Conservation (phyloP, 2,797 vertebrate genomes). For the Ceyx erithaca region DNA sequence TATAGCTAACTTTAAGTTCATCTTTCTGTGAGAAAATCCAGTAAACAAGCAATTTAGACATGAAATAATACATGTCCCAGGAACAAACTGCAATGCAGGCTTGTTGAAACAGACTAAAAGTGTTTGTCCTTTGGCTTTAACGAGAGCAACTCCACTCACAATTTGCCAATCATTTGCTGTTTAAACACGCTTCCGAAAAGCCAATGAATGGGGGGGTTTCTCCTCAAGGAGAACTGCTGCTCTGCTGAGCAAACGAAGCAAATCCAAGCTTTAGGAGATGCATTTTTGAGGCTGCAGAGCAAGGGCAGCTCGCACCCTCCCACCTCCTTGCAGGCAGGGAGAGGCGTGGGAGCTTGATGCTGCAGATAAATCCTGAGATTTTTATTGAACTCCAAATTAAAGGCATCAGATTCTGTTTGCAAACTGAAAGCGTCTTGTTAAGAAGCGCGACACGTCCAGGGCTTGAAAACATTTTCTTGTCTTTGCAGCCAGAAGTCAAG, state of each 20-base stretch:
- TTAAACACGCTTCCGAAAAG: conserved; percentile 30
- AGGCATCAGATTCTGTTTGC: conserved; percentile 29
- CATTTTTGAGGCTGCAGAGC: neutral
- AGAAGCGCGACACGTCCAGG: conserved; percentile 73
- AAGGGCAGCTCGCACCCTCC: neutral
- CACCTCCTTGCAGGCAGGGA: neutral
- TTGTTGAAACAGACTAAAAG: neutral
- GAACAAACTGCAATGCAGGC: neutral
- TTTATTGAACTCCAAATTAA: neutral
- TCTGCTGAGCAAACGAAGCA: conserved; percentile 9
- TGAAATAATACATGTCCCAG: neutral
- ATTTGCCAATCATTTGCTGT: conserved; percentile 27
- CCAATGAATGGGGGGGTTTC: neutral
- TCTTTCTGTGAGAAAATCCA: neutral
- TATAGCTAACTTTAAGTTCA: neutral
- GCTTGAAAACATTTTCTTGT: conserved; percentile 79
- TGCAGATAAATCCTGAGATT: conserved; percentile 22
- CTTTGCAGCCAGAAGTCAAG: conserved; percentile 70
- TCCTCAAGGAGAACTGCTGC: neutral
- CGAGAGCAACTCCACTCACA: neutral
- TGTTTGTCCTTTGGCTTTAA: conserved; percentile 43
- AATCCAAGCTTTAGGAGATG: neutral
- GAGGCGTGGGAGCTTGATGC: neutral
- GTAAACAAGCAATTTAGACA: neutral
- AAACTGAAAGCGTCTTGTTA: conserved; percentile 62